Evolutionary conservation across 2,888 invertebrate species (phyloP).

Genomic region (Ditylenchus weischeri): DNA sequence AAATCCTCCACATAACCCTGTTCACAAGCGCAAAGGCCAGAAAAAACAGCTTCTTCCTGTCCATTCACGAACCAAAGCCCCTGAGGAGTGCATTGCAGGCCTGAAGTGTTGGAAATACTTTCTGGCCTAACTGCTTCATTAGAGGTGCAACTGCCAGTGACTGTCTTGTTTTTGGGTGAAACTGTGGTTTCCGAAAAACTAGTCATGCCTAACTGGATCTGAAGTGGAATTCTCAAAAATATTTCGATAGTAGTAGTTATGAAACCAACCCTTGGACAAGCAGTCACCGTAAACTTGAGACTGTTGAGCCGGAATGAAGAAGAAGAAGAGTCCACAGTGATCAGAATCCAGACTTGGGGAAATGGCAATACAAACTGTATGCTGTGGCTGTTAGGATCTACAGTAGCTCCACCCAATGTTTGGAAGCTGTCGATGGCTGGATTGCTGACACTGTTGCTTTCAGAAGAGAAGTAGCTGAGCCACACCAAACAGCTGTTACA

Average conservation of each 20-base stretch:
- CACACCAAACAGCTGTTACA: constrained; percentile 15
- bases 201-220: constrained; percentile 20
- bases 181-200: constrained; percentile 16
- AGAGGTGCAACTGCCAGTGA: constrained; percentile 17
- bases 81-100: constrained; percentile 14
- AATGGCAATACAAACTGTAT: constrained; percentile 19
- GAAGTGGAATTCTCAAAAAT: background rate
- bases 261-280: constrained; percentile 10
- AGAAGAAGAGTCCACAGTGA: constrained; percentile 10
- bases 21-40: constrained; percentile 9
- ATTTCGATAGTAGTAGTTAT: background rate
- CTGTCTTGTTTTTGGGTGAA: constrained; percentile 11
- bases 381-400: constrained; percentile 13
- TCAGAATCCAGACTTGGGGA: constrained; percentile 16
- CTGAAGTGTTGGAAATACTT: background rate
- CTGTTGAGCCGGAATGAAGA: constrained; percentile 9
- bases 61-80: constrained; percentile 15
- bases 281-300: constrained; percentile 15
- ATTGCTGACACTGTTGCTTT: background rate
- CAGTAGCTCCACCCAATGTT: constrained; percentile 13
- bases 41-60: constrained; percentile 9
- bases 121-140: constrained; percentile 11
- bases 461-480: constrained; percentile 18
- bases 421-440: background rate
- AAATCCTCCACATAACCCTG: constrained; percentile 7